A percentile compares a stretch with the other conserved stretches of the same genome.
These are phyloP conservation scores for Mesorhabditis belari DNA, from an alignment of 2,888 invertebrate species.

Conservation along the genomic window DNA sequence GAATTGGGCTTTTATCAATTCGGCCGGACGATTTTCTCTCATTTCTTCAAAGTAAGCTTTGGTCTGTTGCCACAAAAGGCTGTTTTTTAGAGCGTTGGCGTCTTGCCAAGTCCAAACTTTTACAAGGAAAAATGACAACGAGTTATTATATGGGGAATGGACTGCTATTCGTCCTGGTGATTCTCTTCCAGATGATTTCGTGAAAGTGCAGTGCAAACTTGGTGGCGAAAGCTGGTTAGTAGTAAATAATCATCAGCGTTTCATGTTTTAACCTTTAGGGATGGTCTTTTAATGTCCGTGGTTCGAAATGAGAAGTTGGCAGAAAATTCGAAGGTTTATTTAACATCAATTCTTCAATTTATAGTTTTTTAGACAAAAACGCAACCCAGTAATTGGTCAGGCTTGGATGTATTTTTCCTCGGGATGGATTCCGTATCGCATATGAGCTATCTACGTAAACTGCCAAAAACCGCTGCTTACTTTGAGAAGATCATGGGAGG, in stretches of 20 bases:
- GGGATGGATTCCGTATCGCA: conserved; percentile 82
- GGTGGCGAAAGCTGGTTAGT: background rate
- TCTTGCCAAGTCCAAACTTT: conserved; percentile 16
- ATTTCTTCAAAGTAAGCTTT: conserved; percentile 15
- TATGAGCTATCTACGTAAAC: conserved; percentile 71
- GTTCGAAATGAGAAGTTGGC: conserved; percentile 1
- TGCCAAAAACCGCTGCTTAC: conserved; percentile 71
- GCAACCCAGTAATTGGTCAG: conserved; percentile 7
- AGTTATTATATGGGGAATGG: conserved; percentile 4
- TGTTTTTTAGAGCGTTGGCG: background rate
- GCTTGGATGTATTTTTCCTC: conserved; percentile 53
- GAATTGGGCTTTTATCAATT: conserved; percentile 41
- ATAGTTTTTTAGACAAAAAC: background rate
- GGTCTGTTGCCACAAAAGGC: background rate
- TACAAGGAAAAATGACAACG: conserved; percentile 13
- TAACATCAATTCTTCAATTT: background rate
- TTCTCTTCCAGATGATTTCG: background rate
- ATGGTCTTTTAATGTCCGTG: conserved; percentile 18
- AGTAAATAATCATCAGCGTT: background rate
- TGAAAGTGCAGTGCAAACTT: background rate
- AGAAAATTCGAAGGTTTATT: background rate
- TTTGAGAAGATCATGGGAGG: conserved; percentile 55
- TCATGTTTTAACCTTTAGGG: conserved; percentile 8
- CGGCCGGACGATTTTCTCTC: conserved; percentile 20
- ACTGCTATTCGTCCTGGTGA: background rate